Conservation (phyloP, 1,140 invertebrate genomes). For the Gonatopus flavifemur region DNA sequence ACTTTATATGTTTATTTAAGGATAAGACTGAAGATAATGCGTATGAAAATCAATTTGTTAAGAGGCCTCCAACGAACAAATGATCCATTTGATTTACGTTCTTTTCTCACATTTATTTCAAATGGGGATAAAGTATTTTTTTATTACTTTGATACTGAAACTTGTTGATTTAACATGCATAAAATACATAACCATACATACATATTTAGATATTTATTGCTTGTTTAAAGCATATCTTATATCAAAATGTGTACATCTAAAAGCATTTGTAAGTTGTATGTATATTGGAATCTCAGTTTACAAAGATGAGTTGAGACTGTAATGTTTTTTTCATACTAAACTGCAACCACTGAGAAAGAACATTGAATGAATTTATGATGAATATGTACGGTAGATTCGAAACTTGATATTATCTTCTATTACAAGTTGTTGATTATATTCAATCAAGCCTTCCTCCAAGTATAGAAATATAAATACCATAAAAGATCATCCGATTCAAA, state of each 20-base stretch:
- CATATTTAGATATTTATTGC: slow-evolving; percentile 12
- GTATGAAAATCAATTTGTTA: slow-evolving; percentile 32
- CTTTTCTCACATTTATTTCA: slow-evolving; percentile 27
- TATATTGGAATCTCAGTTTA: slow-evolving; percentile 6
- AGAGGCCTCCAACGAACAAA: slow-evolving; percentile 21
- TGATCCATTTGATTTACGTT: slow-evolving; percentile 21
- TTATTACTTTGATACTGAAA: slow-evolving; percentile 17
- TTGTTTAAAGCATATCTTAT: slow-evolving; percentile 15
- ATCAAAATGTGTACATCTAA: slow-evolving; percentile 13
- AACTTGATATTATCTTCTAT: no score
- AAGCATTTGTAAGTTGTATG: slow-evolving; percentile 5
- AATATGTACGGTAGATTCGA: no score
- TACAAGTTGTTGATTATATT: no score
- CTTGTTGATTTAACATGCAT: slow-evolving; percentile 16
- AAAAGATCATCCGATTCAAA: no score
- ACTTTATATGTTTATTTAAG: slow-evolving; percentile 52
- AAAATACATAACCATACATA: slow-evolving; percentile 6
- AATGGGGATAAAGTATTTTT: slow-evolving; percentile 16
- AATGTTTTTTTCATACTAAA: background rate
- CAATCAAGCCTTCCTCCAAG: no score
- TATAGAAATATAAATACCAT: no score
- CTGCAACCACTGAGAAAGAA: no score
- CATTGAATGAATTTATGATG: no score
- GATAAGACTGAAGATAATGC: slow-evolving; percentile 51
- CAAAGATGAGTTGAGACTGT: slow-evolving; percentile 9